Evolutionary conservation across 92 coral and sea anemone genomes (phyloP), one percentile per base, ranked within the genome.

Genomic region (Palythoa heliodiscus): DNA sequence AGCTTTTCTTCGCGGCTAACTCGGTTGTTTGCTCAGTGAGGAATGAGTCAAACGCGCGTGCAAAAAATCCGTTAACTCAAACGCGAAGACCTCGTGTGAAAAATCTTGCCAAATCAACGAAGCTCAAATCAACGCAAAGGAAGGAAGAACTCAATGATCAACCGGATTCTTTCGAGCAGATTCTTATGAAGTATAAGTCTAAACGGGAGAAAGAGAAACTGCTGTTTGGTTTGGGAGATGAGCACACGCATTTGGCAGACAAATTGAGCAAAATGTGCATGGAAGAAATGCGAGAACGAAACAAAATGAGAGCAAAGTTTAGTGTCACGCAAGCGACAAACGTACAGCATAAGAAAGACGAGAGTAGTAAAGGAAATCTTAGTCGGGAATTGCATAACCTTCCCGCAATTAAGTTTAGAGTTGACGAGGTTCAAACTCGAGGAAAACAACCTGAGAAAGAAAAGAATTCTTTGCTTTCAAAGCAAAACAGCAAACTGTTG

Each of bases 1-100:
- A 94, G 88, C 88, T 94, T 73, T 94, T 94, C 88, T 94, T 92
- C 77, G 96, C 92, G 3, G 52, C 71, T 19, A 35, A 54, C n/a
- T 20, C 83, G 12, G 35, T 53, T 35, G 19, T 52, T 52, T 52
- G 47, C 38, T 63, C 70, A n/a, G 38, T 19, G 14, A 68, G 52
- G 19, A 16, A 35, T 11, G 15, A 24, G 85, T 24, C 68, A 57
- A 54, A 14, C 68, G 52, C 54, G 53, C 87, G 19, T 20, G 43
- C 29, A 12, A 80, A 40, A 39, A 64, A 40, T 39, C 71, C 2
- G 37, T 57, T 10, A 38, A 47, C 38, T 7, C 67, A 11, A 47
- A 4, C 57, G 57, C 70, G 29, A 17, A 77, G 16, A 5, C 43
- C 17, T n/a, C 54, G 10, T 9, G 6, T 4, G 11, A 17, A 8